A percentile compares a stretch with the other conserved stretches of the same genome.
These are phyloP conservation scores for Echeneis naucrates DNA, from an alignment of 2,797 vertebrate species.

Conservation along the genomic window DNA sequence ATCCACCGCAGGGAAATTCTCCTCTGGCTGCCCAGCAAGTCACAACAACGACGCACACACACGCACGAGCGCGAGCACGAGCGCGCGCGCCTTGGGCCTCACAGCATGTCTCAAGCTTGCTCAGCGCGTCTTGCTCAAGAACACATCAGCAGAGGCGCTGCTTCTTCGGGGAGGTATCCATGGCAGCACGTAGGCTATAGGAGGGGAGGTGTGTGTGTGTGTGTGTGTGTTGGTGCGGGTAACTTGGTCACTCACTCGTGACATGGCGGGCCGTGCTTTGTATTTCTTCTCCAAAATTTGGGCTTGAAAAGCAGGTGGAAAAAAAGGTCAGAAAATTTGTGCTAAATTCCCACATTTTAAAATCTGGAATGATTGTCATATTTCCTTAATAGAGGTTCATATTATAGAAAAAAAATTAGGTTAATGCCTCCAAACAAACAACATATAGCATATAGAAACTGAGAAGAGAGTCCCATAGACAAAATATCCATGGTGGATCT, in stretches of 20 bases:
- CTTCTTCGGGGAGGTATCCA: neutral
- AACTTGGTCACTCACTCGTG: conserved; percentile 72
- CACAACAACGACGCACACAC: conserved; percentile 7
- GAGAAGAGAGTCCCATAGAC: too few species aligned
- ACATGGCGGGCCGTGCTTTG: conserved; percentile 67
- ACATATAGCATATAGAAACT: neutral
- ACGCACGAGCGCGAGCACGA: conserved; percentile 1
- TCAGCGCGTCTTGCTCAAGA: conserved; percentile 55
- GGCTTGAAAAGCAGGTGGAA: too few species aligned
- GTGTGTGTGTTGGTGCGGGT: too few species aligned
- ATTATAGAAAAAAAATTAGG: neutral
- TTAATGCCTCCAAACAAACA: neutral
- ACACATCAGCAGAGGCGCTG: conserved; percentile 54
- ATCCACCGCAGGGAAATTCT: conserved; percentile 41
- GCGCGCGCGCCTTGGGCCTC: conserved; percentile 19
- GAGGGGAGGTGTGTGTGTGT: conserved; percentile 2
- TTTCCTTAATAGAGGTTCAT: neutral
- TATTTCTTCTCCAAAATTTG: conserved; percentile 11
- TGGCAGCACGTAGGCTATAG: neutral
- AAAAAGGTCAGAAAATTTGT: neutral
- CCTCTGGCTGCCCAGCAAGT: conserved; percentile 32
- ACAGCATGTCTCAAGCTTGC: neutral
- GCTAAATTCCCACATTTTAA: neutral
- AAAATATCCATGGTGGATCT: neutral
- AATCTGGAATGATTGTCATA: neutral